A percentile compares a stretch with the other conserved stretches of the same genome.
Conservation (phyloP, 1,140 invertebrate genomes). For the Goniozus legneri region DNA sequence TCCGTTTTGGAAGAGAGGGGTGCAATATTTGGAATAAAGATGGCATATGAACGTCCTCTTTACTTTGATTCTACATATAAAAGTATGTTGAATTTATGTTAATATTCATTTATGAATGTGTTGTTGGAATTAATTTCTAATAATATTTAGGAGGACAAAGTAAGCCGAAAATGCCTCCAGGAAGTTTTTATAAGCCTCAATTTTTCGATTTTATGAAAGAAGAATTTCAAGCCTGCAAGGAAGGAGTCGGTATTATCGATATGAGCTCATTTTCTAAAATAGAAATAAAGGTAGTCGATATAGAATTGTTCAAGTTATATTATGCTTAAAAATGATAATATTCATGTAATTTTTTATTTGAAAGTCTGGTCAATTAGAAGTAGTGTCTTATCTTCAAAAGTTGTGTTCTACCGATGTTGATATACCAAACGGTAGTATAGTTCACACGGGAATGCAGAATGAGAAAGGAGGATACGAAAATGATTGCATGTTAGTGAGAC, state of each 20-base stretch:
- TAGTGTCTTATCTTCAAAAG: conserved; percentile 68
- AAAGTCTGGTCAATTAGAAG: conserved; percentile 60
- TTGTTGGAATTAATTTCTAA: conserved; percentile 13
- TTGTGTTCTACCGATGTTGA: conserved; percentile 77
- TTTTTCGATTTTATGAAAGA: conserved; percentile 74
- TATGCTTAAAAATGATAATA: background rate
- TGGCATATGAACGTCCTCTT: conserved; percentile 79
- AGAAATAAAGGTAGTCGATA: conserved; percentile 64
- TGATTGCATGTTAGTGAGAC: conserved; percentile 74
- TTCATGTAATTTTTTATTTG: background rate
- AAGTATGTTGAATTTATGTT: conserved; percentile 36
- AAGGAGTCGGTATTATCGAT: conserved; percentile 77
- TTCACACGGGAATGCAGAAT: conserved; percentile 82
- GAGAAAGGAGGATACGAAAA: conserved; percentile 77
- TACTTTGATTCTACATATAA: conserved; percentile 59
- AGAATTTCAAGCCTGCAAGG: conserved; percentile 76
- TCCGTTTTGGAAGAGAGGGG: conserved; percentile 71
- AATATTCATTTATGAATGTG: background rate
- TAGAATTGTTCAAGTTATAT: background rate
- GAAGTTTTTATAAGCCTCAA: conserved; percentile 68
- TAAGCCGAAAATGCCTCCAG: conserved; percentile 55
- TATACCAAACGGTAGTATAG: conserved; percentile 68
- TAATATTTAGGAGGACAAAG: conserved; percentile 41
- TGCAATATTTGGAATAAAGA: conserved; percentile 78
- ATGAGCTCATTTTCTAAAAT: conserved; percentile 86